phyloP scores from a whole-genome alignment of 2,797 vertebrate species.

The Scolopax rusticola region DNA sequence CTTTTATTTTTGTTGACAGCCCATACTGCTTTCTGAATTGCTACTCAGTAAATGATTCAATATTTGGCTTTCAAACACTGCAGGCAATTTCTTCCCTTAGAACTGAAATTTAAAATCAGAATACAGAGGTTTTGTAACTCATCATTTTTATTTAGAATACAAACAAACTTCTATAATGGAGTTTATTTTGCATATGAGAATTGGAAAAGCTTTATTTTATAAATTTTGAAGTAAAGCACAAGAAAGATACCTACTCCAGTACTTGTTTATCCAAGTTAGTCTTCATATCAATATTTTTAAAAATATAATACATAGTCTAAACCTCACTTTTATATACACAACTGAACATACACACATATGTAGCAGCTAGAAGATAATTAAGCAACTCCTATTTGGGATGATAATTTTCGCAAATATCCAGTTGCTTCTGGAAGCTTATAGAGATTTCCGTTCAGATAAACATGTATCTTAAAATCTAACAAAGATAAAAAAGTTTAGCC shows the following conservation, averaged over 20 bases:
- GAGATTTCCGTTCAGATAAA: background rate
- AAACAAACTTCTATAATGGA: background rate
- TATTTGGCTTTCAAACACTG: conserved; percentile 11
- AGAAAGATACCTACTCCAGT: background rate
- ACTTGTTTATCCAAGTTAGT: background rate
- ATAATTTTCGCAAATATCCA: background rate
- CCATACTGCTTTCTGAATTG: conserved; percentile 37
- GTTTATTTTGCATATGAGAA: background rate
- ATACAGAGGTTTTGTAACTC: background rate
- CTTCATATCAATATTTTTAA: background rate
- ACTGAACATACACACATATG: background rate
- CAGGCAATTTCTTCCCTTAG: background rate
- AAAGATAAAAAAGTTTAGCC: background rate
- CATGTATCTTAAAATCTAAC: background rate
- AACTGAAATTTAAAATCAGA: conserved; percentile 16
- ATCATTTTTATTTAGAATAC: background rate
- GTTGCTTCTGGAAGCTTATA: background rate
- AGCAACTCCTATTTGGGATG: background rate
- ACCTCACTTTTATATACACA: background rate
- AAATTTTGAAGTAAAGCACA: background rate
- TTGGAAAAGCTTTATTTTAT: background rate
- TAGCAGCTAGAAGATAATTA: background rate
- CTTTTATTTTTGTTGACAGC: conserved; percentile 42
- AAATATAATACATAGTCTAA: background rate
- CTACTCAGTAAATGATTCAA: conserved; percentile 15